Evolutionary conservation across 2,888 invertebrate genomes (phyloP).

Genomic region (Drosophila ustulata): DNA sequence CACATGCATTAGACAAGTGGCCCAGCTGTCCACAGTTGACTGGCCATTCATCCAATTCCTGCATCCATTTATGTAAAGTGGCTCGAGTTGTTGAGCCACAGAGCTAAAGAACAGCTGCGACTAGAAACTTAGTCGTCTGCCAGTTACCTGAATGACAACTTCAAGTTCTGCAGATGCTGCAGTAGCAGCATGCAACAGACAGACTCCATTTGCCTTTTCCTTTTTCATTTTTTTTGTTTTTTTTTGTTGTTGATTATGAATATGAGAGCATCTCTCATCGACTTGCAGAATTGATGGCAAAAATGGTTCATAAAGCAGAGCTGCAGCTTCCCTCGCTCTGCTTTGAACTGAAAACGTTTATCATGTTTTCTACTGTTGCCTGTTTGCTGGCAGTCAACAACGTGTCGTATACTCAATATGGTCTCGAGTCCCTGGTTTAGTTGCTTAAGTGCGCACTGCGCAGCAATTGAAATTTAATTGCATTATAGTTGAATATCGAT

Average conservation of each 20-base stretch:
- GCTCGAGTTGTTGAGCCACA: slow-evolving; percentile 44
- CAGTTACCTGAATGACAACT: slow-evolving; percentile 25
- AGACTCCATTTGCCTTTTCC: slow-evolving; percentile 17
- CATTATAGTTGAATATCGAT: slow-evolving; percentile 25
- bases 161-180: slow-evolving; percentile 7
- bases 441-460: slow-evolving; percentile 41
- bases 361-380: slow-evolving; percentile 38
- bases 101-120: slow-evolving; percentile 16
- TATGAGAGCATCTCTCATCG: slow-evolving; percentile 29
- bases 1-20: slow-evolving; percentile 48
- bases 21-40: slow-evolving; percentile 60
- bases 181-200: slow-evolving; percentile 1
- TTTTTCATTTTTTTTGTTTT: too few species aligned
- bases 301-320: slow-evolving; percentile 21
- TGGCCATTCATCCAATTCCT: slow-evolving; percentile 55
- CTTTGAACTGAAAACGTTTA: slow-evolving; percentile 52
- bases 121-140: slow-evolving; percentile 6
- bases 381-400: slow-evolving; percentile 17
- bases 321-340: slow-evolving; percentile 1
- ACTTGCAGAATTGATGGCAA: slow-evolving; percentile 24
- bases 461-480: slow-evolving; percentile 51
- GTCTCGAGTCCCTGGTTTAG: background rate
- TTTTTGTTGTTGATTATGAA: slow-evolving; percentile 36
- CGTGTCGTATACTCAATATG: slow-evolving; percentile 46
- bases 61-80: slow-evolving; percentile 63